A percentile compares a stretch with the other conserved stretches of the same genome.
These are phyloP conservation scores for Charaxes varanes DNA, from an alignment of 1,140 invertebrate species.

Conservation along the genomic window DNA sequence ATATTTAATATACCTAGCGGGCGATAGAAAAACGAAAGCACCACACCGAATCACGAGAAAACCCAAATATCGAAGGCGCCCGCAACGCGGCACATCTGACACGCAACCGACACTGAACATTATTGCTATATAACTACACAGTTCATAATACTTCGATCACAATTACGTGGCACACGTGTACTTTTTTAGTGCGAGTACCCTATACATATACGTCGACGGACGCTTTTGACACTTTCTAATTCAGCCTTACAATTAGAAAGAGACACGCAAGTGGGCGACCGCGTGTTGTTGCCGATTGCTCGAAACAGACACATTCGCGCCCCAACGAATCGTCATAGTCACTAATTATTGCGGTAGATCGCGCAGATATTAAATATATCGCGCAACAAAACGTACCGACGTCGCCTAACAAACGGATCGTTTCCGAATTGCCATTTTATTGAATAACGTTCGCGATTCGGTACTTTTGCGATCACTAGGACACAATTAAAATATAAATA, in stretches of 20 bases:
- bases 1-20: conserved; percentile 48
- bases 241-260: conserved; percentile 71
- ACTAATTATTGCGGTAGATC: conserved; percentile 3
- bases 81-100: conserved; percentile 32
- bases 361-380: too few species aligned
- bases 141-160: conserved; percentile 61
- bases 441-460: too few species aligned
- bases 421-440: too few species aligned
- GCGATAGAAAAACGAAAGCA: conserved; percentile 44
- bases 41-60: conserved; percentile 48
- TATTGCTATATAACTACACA: conserved; percentile 62
- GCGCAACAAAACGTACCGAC: too few species aligned
- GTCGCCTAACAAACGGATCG: too few species aligned
- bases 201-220: conserved; percentile 34
- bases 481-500: too few species aligned
- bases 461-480: too few species aligned
- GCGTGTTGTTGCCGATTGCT: conserved; percentile 22
- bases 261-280: conserved; percentile 43
- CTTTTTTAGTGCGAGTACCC: conserved; percentile 31
- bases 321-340: too few species aligned
- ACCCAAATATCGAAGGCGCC: conserved; percentile 18
- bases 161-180: conserved; percentile 38
- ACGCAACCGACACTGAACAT: conserved; percentile 41
- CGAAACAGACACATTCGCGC: conserved; percentile 1
- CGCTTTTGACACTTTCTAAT: conserved; percentile 66